Conservation (phyloP, 2,888 invertebrate species). For the Trachelus tabidus region DNA sequence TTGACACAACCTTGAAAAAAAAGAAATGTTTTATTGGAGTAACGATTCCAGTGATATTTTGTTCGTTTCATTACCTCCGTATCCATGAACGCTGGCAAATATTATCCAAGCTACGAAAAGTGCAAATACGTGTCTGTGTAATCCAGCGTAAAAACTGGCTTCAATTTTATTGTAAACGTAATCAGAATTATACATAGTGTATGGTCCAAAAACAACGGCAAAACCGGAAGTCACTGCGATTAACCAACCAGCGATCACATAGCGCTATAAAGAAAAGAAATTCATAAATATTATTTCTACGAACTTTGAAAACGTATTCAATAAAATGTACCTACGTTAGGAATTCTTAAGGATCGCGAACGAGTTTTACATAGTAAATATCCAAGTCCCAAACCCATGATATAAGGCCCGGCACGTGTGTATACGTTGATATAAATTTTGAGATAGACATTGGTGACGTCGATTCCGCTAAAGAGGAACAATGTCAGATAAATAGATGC, state of each 20-base stretch:
- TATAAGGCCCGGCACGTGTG: constrained; percentile 57
- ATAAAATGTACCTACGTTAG: not conserved
- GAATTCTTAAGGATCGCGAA: constrained; percentile 31
- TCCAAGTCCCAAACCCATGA: constrained; percentile 59
- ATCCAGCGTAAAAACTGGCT: constrained; percentile 57
- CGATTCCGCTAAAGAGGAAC: constrained; percentile 32
- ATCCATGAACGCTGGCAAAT: constrained; percentile 74
- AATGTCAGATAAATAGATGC: not conserved
- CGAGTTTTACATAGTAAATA: constrained; percentile 45
- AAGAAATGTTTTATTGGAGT: constrained; percentile 31
- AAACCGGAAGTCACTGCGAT: constrained; percentile 33
- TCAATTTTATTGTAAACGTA: constrained; percentile 46
- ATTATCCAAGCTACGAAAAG: constrained; percentile 57
- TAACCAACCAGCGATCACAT: constrained; percentile 47
- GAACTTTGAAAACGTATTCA: not conserved
- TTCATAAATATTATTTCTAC: not conserved
- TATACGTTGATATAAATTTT: constrained; percentile 52
- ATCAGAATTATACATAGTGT: constrained; percentile 48
- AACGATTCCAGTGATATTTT: not conserved
- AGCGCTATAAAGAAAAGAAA: constrained; percentile 32
- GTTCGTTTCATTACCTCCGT: constrained; percentile 68
- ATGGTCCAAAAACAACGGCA: constrained; percentile 44
- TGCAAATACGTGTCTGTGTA: constrained; percentile 55
- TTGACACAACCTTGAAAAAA: constrained; percentile 47
- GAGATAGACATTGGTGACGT: constrained; percentile 45